Evolutionary conservation across 2,113 vertebrate genomes (phyloP).

Genomic region (Procapra przewalskii): DNA sequence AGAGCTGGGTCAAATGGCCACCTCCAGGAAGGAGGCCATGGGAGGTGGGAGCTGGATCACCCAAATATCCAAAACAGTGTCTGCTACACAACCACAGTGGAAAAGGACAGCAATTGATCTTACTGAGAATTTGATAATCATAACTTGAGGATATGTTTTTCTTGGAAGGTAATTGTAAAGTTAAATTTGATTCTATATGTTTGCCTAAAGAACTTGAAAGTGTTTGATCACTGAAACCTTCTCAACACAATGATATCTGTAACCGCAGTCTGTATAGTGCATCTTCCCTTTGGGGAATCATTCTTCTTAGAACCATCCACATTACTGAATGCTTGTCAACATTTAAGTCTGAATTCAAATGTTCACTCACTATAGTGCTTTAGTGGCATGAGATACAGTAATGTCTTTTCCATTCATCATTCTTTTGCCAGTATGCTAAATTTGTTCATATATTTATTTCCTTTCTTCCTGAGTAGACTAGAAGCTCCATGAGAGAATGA

Average conservation of each 20-base stretch:
- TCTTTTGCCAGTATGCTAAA: neutral
- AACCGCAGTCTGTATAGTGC: neutral
- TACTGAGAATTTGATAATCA: neutral
- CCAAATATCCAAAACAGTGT: neutral
- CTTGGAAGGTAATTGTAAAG: neutral
- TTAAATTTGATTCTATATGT: neutral
- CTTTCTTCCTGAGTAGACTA: neutral
- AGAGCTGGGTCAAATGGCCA: neutral
- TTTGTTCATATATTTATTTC: neutral
- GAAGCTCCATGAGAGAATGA: too few species aligned
- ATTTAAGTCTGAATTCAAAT: neutral
- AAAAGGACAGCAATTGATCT: neutral
- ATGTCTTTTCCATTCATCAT: neutral
- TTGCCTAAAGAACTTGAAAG: neutral
- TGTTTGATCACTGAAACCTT: neutral
- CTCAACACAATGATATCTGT: neutral
- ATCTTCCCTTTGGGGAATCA: neutral
- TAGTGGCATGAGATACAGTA: neutral
- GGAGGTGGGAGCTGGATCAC: neutral
- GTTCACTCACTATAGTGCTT: neutral
- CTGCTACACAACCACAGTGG: neutral
- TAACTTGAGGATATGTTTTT: neutral
- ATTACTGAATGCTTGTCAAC: neutral
- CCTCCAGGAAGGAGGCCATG: fast-evolving
- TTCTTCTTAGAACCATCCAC: neutral